phyloP scores from a whole-genome alignment of 1,140 invertebrate genomes.

The Conus ventricosus region DNA sequence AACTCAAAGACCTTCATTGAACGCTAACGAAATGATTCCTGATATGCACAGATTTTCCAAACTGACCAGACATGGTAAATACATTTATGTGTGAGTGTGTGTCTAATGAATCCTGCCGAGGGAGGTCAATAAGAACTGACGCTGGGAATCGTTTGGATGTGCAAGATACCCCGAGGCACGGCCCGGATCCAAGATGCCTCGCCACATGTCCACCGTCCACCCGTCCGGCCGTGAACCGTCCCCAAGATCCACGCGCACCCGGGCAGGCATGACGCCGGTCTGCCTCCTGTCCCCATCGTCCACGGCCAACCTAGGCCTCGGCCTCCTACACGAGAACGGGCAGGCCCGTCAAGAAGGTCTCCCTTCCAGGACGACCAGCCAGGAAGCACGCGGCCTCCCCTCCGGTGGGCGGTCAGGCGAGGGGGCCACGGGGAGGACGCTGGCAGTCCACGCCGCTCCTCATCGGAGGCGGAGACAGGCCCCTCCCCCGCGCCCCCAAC shows the following conservation, averaged over 20 bases:
- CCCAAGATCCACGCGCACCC: neutral
- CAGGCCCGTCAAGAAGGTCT: conserved; percentile 45
- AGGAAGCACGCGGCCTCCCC: conserved; percentile 13
- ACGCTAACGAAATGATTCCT: too few relatives aligned
- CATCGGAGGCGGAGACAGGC: neutral
- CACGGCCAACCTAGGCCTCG: neutral
- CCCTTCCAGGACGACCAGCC: conserved; percentile 44
- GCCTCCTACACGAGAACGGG: conserved; percentile 31
- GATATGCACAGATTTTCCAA: too few relatives aligned
- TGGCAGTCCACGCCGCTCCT: conserved; percentile 22
- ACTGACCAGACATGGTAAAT: too few relatives aligned
- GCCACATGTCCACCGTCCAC: conserved; percentile 32
- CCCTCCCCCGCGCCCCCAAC: conserved; percentile 17
- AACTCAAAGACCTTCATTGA: too few relatives aligned
- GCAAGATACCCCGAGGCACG: conserved; percentile 1
- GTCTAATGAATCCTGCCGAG: too few relatives aligned
- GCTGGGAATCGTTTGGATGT: too few relatives aligned
- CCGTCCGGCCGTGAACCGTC: neutral
- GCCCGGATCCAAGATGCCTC: conserved; percentile 21
- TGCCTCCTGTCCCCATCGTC: neutral
- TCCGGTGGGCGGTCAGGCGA: neutral
- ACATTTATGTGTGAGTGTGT: too few relatives aligned
- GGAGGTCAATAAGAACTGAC: too few relatives aligned
- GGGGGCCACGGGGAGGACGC: conserved; percentile 12
- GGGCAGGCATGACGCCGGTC: neutral